phyloP scores from a whole-genome alignment of 53 echinoderm and acorn worm genomes.

The Actinopyga echinites region DNA sequence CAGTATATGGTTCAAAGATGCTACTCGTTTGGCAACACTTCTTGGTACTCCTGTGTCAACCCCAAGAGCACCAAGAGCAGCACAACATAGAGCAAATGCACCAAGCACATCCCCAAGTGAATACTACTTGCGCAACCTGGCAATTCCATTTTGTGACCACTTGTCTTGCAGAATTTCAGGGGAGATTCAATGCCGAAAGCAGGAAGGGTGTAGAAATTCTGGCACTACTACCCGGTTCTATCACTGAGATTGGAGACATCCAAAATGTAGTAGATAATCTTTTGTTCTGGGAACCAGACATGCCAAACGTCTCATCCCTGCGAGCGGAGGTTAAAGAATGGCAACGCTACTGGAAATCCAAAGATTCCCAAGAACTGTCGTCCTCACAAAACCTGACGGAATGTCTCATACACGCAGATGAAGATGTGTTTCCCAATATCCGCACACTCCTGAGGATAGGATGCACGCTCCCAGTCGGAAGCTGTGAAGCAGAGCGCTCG shows the following conservation, averaged over 20 bases:
- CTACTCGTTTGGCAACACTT: too few relatives aligned
- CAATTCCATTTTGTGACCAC: too few relatives aligned
- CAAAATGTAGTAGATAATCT: conserved; percentile 17
- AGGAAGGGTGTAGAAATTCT: too few relatives aligned
- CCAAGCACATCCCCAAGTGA: too few relatives aligned
- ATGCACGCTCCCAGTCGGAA: conserved; percentile 37
- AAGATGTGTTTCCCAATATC: conserved; percentile 41
- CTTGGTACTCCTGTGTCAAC: too few relatives aligned
- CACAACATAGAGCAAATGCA: too few relatives aligned
- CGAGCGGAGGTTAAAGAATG: neutral
- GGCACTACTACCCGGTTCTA: neutral
- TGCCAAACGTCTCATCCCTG: conserved; percentile 12
- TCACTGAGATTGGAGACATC: neutral
- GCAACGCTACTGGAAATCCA: neutral
- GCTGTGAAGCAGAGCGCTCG: conserved; percentile 51
- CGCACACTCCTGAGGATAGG: conserved; percentile 14
- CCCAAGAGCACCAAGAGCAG: too few relatives aligned
- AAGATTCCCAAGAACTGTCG: neutral
- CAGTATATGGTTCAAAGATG: too few relatives aligned
- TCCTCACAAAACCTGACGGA: conserved; percentile 14
- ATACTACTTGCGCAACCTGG: too few relatives aligned
- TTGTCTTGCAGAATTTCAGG: too few relatives aligned
- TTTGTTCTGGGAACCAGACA: conserved; percentile 47
- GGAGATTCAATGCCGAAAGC: too few relatives aligned
- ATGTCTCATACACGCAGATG: too few relatives aligned